Percentiles rank a stretch among this genome's conserved stretches.
Evolutionary conservation across 2,888 invertebrate genomes (phyloP).

Genomic region (Parelbella ahira): DNA sequence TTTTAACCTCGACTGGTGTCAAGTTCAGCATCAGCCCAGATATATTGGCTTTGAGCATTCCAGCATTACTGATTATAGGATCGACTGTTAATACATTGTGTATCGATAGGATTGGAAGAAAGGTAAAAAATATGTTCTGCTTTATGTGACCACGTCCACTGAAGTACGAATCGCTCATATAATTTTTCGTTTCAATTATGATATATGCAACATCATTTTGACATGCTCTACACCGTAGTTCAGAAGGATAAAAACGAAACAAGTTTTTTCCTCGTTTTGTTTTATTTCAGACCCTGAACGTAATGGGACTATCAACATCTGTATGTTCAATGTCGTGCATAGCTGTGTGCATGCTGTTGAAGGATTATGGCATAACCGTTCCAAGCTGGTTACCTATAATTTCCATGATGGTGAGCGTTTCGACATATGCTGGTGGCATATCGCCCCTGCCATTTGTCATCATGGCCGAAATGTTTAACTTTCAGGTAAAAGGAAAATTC

Average conservation of each 20-base stretch:
- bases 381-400: conserved; percentile 44
- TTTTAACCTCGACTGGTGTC: conserved; percentile 50
- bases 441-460: conserved; percentile 46
- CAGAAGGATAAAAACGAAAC: too few species aligned
- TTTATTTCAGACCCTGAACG: conserved; percentile 5
- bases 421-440: conserved; percentile 42
- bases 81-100: conserved; percentile 50
- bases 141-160: too few species aligned
- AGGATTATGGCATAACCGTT: conserved; percentile 30
- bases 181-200: too few species aligned
- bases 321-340: conserved; percentile 35
- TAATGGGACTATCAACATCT: conserved; percentile 24
- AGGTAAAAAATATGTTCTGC: too few species aligned
- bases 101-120: conserved; percentile 57
- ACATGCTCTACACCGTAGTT: too few species aligned
- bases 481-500: too few species aligned
- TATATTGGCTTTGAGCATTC: conserved; percentile 54
- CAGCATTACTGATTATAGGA: conserved; percentile 54
- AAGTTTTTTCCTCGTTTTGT: too few species aligned
- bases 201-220: too few species aligned
- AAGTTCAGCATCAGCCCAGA: conserved; percentile 51
- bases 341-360: conserved; percentile 35
- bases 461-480: conserved; percentile 52
- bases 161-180: too few species aligned
- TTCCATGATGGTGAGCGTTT: conserved; percentile 36